phyloP scores from a whole-genome alignment of 2,113 vertebrate species.

The Xiphophorus couchianus region DNA sequence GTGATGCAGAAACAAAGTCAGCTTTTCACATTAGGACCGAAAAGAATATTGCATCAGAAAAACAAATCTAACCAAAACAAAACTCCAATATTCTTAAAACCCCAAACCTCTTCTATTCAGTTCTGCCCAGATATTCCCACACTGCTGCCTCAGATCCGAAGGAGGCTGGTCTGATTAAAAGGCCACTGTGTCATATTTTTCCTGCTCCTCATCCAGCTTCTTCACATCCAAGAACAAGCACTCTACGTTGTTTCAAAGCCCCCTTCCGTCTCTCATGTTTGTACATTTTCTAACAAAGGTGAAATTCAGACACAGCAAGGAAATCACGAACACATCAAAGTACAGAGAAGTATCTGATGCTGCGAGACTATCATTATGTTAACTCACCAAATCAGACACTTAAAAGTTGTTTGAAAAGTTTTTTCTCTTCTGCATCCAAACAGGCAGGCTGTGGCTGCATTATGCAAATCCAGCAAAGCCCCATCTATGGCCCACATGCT shows the following conservation, averaged over 20 bases:
- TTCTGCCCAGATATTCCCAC: constrained; percentile 54
- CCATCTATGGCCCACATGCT: constrained; percentile 43
- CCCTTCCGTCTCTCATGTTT: not conserved
- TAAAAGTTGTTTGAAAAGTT: constrained; percentile 26
- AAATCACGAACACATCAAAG: constrained; percentile 4
- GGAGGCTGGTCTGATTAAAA: constrained; percentile 35
- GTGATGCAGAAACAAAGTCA: no score
- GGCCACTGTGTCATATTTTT: constrained; percentile 27
- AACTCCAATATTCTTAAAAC: constrained; percentile 37
- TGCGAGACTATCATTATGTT: constrained; percentile 3
- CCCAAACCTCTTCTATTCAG: constrained; percentile 31
- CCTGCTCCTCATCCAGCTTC: constrained; percentile 12
- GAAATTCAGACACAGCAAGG: constrained; percentile 17
- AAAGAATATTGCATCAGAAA: constrained; percentile 1
- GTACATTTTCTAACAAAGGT: constrained; percentile 18
- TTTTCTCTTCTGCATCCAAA: constrained; percentile 28
- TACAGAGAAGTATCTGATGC: constrained; percentile 7
- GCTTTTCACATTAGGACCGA: not conserved
- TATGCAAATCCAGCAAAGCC: constrained; percentile 47
- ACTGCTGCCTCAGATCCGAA: constrained; percentile 53
- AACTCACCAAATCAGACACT: not conserved
- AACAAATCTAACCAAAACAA: constrained; percentile 46
- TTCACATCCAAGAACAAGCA: constrained; percentile 10
- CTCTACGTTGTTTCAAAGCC: constrained; percentile 15
- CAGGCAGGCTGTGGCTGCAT: constrained; percentile 10